These are phyloP conservation scores for Drosophila dives DNA, from an alignment of 2,888 invertebrate species.

Conservation along the genomic window DNA sequence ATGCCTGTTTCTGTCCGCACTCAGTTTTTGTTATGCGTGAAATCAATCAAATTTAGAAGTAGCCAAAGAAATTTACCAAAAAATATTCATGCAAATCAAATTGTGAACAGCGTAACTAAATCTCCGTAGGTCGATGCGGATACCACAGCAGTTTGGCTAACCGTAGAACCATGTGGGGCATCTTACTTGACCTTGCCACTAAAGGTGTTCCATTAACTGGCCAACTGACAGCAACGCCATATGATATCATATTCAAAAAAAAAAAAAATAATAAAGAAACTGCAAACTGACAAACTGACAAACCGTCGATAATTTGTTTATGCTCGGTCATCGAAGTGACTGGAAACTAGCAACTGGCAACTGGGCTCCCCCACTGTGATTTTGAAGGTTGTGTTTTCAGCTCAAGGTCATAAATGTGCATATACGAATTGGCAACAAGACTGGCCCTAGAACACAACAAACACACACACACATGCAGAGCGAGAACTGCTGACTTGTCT, in stretches of 20 bases:
- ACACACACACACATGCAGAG: neutral
- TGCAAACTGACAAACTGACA: constrained; percentile 10
- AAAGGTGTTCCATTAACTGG: constrained; percentile 38
- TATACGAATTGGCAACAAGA: constrained; percentile 67
- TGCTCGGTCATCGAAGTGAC: constrained; percentile 58
- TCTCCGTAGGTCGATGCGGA: constrained; percentile 1
- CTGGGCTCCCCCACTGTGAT: constrained; percentile 25
- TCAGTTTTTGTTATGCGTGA: neutral
- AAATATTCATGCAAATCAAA: constrained; percentile 1
- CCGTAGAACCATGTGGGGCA: constrained; percentile 44
- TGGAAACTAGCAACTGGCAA: constrained; percentile 6
- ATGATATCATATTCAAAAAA: constrained; percentile 52
- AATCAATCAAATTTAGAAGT: neutral
- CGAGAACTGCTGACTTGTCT: constrained; percentile 17
- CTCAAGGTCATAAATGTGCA: constrained; percentile 68
- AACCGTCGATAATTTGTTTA: constrained; percentile 75
- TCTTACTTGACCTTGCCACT: constrained; percentile 59
- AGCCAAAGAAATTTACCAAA: constrained; percentile 1
- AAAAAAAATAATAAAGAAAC: neutral
- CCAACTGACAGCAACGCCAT: constrained; percentile 54
- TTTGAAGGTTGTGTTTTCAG: constrained; percentile 49
- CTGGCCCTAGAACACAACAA: constrained; percentile 15
- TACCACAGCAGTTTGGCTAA: constrained; percentile 50
- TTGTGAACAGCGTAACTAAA: constrained; percentile 51
- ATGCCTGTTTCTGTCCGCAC: neutral